Percentiles rank a stretch among this genome's conserved stretches.
Conservation (phyloP, 1,140 invertebrate genomes). For the Drosophila cardini region DNA sequence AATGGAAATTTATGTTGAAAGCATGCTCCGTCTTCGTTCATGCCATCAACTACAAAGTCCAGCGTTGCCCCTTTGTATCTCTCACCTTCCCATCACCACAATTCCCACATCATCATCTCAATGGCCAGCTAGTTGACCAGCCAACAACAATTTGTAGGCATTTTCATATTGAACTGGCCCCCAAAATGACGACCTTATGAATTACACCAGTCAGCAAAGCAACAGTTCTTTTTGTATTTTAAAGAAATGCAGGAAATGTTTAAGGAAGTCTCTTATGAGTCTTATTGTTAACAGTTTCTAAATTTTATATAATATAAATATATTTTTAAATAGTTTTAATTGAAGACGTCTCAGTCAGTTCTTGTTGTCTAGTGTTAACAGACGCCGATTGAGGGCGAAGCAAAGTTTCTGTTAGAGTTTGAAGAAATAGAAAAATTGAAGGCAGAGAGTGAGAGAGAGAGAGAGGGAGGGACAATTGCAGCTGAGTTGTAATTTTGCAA, state of each 20-base stretch:
- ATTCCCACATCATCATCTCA: constrained; percentile 12
- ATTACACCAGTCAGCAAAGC: constrained; percentile 48
- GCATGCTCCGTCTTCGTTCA: constrained; percentile 58
- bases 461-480: constrained; percentile 1
- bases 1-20: constrained; percentile 83
- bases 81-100: constrained; percentile 20
- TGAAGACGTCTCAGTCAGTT: too few species aligned
- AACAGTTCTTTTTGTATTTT: background rate
- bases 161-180: constrained; percentile 76
- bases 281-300: background rate
- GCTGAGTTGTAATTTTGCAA: constrained; percentile 73
- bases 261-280: too few species aligned
- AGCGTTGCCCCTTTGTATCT: constrained; percentile 3
- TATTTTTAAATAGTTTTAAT: too few species aligned
- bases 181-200: constrained; percentile 50
- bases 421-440: constrained; percentile 12
- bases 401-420: constrained; percentile 7
- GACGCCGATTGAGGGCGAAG: constrained; percentile 27
- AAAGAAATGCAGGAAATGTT: too few species aligned
- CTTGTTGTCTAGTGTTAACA: constrained; percentile 29
- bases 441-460: too few species aligned
- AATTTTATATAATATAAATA: background rate
- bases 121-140: constrained; percentile 57
- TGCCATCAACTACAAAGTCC: constrained; percentile 47
- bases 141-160: constrained; percentile 76